Evolutionary conservation across 2,113 vertebrate species (phyloP), one percentile per base, ranked within the genome.

Genomic region (Gopherus flavomarginatus): DNA sequence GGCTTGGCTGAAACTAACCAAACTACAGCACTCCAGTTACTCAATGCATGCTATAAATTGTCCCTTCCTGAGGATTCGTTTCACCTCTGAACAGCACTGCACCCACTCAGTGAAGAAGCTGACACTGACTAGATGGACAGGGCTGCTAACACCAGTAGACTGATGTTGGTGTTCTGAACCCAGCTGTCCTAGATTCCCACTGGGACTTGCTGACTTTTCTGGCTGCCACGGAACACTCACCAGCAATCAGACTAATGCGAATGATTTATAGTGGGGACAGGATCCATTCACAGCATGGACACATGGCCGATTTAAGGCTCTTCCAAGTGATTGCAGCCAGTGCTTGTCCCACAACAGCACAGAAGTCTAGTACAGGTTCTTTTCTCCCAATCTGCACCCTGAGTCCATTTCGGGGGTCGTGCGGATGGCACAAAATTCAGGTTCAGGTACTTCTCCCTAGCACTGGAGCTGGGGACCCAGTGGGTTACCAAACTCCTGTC

Each of bases 1-100:
- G 95, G 75, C 79, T 52, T 56, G 86, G 89, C 82, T 95, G 82
- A 88, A 97, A 95, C 62, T 95, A 87, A 90, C 87, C 93, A 95
- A 88, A 94, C 95, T 88, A 81, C 75, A 96, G 85, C 81, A 82
- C 84, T 92, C 88, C 90, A 38, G n/a, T 72, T 72, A 38, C 65
- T 72, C 7, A 3, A 5, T 10, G n/a, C 8, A 38, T 38, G n/a
- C 65, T 72, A 38, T 72, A 87, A 50, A 83, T 77, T 83, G 85
- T 92, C 82, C 49, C 56, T 65, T 88, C 84, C 47, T 79, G 69
- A 56, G 29, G 81, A 88, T 29, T 65, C 54, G 42, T 88, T 77
- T 91, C 69, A 52, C 80, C 90, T 87, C 69, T 44, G 82, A 93
- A 35, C 50, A 86, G 83, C 7, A 56, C n/a, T 86, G 47, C 22